Evolutionary conservation across 2,888 invertebrate species (phyloP).

Genomic region (Eumacrocentrus americanus): DNA sequence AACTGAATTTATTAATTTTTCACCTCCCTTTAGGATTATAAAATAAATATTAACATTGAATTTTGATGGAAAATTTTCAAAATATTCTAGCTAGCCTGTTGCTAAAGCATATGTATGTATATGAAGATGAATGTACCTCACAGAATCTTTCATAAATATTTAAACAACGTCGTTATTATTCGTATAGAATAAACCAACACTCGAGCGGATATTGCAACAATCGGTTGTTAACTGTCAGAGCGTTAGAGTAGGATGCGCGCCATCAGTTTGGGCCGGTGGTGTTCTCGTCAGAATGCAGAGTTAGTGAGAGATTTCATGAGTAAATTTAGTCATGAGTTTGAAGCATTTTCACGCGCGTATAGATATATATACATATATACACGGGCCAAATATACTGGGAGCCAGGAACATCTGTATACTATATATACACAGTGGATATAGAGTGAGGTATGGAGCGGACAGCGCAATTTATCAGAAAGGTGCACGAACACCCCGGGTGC

Average conservation of each 20-base stretch:
- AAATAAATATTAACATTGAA: too few relatives aligned
- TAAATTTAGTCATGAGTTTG: conserved; percentile 10
- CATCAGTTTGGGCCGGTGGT: not conserved
- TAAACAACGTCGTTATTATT: not conserved
- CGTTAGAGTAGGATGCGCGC: not conserved
- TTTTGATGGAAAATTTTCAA: not conserved
- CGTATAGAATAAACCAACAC: not conserved
- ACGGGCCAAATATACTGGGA: not conserved
- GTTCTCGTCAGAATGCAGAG: conserved; percentile 1
- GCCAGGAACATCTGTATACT: not conserved
- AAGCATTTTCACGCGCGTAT: not conserved
- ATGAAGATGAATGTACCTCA: not conserved
- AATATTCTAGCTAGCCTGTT: not conserved
- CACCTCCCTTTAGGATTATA: not conserved
- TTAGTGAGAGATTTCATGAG: conserved; percentile 4
- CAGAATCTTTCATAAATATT: conserved; percentile 8
- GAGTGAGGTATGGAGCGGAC: conserved; percentile 35
- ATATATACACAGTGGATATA: too few relatives aligned
- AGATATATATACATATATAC: too few relatives aligned
- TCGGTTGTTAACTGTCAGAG: conserved; percentile 1
- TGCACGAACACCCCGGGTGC: conserved; percentile 3
- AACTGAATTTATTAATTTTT: too few relatives aligned
- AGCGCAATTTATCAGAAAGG: conserved; percentile 35
- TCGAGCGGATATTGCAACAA: conserved; percentile 1
- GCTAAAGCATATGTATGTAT: too few relatives aligned